phyloP scores from a whole-genome alignment of 2,888 invertebrate species.

The Epirrhoe alternata region DNA sequence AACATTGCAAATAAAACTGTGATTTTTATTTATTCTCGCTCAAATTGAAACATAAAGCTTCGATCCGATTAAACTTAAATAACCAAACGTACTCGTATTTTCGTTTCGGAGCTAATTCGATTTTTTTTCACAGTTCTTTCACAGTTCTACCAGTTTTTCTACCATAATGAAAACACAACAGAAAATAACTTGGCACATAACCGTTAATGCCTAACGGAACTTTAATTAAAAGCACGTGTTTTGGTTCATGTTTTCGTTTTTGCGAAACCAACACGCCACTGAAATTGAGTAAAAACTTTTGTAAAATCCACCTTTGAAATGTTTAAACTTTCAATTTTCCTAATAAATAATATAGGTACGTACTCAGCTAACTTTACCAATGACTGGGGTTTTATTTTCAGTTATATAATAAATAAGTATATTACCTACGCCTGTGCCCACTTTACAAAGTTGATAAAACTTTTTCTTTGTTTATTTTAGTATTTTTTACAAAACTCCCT shows the following conservation, averaged over 20 bases:
- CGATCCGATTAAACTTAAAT: slow-evolving; percentile 13
- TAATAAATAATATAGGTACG: neutral
- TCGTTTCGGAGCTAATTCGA: slow-evolving; percentile 5
- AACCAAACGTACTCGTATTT: neutral
- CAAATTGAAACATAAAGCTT: slow-evolving; percentile 28
- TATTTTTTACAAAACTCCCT: neutral
- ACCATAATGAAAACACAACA: too few relatives aligned
- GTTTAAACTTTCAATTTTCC: neutral
- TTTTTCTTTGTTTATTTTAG: too few relatives aligned
- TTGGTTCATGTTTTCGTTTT: slow-evolving; percentile 7
- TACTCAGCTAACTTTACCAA: neutral
- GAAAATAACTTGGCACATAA: slow-evolving; percentile 10
- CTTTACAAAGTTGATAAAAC: neutral
- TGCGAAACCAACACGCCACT: neutral
- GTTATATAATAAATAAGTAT: too few relatives aligned
- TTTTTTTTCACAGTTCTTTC: neutral
- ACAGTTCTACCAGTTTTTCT: too few relatives aligned
- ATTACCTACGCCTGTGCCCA: neutral
- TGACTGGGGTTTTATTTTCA: too few relatives aligned
- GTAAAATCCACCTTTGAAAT: neutral
- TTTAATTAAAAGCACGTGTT: slow-evolving; percentile 25
- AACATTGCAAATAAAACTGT: slow-evolving; percentile 26
- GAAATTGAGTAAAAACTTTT: neutral
- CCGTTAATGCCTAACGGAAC: neutral
- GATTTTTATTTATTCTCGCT: slow-evolving; percentile 17